Percentiles rank a stretch among this genome's conserved stretches.
Conservation (phyloP, 2,888 invertebrate genomes). For the Cryptocephalus primarius region DNA sequence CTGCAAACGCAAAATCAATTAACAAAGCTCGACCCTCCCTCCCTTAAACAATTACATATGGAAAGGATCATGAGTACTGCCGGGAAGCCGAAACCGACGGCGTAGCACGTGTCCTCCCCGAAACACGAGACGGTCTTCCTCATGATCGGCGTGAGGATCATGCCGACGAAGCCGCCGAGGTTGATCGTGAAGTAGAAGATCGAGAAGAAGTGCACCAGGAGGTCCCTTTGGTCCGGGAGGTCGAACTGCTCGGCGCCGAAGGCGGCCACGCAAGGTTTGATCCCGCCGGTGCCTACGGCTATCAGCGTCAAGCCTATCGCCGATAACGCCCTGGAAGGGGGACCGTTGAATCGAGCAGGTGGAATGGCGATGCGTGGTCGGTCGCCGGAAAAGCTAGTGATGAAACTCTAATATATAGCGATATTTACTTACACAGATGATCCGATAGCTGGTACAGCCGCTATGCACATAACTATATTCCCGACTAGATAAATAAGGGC, state of each 20-base stretch:
- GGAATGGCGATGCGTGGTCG: too few relatives aligned
- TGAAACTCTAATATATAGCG: too few relatives aligned
- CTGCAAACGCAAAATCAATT: constrained; percentile 36
- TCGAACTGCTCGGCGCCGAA: constrained; percentile 80
- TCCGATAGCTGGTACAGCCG: constrained; percentile 46
- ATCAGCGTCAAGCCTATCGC: constrained; percentile 49
- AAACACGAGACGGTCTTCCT: constrained; percentile 55
- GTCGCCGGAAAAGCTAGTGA: not conserved
- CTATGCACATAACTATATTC: constrained; percentile 53
- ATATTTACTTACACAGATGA: constrained; percentile 42
- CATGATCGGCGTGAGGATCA: constrained; percentile 62
- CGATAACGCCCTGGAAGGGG: constrained; percentile 43
- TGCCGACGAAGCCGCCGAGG: constrained; percentile 51
- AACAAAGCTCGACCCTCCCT: not conserved
- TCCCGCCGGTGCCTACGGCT: constrained; percentile 71
- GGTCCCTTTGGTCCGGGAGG: constrained; percentile 54
- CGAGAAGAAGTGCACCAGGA: constrained; percentile 65
- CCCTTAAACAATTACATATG: constrained; percentile 41
- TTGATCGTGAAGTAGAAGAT: constrained; percentile 78
- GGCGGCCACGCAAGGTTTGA: constrained; percentile 78
- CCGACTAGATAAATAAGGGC: constrained; percentile 63
- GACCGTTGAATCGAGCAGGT: too few relatives aligned
- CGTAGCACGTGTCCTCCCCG: constrained; percentile 59
- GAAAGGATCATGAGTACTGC: constrained; percentile 59
- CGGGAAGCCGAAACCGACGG: constrained; percentile 68